phyloP scores from a whole-genome alignment of 2,113 vertebrate genomes.

The Mus spicilegus region DNA sequence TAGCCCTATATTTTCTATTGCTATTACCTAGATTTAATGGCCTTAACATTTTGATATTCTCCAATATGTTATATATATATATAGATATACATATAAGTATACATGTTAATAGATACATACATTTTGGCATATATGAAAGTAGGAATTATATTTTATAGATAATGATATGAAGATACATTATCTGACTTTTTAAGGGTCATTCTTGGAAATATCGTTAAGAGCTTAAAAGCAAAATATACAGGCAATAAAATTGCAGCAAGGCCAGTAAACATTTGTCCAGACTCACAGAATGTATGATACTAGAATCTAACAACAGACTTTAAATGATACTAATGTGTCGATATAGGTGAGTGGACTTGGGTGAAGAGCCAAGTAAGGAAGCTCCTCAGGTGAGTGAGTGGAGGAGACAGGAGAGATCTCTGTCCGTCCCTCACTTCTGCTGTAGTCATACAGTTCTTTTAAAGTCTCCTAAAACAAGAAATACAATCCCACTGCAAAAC shows the following conservation, averaged over 20 bases:
- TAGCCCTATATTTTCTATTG: conserved; percentile 1
- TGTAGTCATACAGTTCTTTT: not conserved
- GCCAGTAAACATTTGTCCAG: not conserved
- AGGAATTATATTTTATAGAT: conserved; percentile 24
- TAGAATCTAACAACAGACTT: not conserved
- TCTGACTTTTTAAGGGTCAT: not conserved
- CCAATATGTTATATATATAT: not conserved
- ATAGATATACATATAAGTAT: not conserved
- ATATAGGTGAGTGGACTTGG: not conserved
- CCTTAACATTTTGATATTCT: not conserved
- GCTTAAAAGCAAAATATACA: conserved; percentile 24
- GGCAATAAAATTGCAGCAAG: not conserved
- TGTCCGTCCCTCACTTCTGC: not conserved
- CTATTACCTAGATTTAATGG: conserved; percentile 9
- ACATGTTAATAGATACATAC: not conserved
- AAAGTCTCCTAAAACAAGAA: not conserved
- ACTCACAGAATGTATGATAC: not conserved
- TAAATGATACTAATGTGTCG: not conserved
- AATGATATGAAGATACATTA: conserved; percentile 44
- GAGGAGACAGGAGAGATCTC: not conserved
- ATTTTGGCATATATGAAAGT: not conserved
- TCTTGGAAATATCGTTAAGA: conserved; percentile 3
- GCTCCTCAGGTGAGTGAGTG: not conserved
- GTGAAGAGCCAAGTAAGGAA: not conserved
- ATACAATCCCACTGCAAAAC: conserved; percentile 20